A percentile compares a stretch with the other conserved stretches of the same genome.
Evolutionary conservation across 2,888 invertebrate species (phyloP).

Genomic region (Leucozona laternaria): DNA sequence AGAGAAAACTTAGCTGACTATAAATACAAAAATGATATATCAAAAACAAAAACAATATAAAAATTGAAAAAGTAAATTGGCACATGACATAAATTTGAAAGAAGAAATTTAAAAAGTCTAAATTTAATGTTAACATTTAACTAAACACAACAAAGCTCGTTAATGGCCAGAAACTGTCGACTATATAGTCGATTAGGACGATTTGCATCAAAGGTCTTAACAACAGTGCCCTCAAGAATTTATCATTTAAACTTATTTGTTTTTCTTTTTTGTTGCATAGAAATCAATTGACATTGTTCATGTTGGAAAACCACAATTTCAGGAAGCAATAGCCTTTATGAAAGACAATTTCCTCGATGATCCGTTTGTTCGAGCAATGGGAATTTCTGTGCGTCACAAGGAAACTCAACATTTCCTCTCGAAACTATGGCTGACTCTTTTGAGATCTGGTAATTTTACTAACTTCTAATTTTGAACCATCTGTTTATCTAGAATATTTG

Average conservation of each 20-base stretch:
- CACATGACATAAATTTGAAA: neutral
- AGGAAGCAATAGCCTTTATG: constrained; percentile 52
- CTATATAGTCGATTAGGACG: neutral
- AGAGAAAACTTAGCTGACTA: neutral
- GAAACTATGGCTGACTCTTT: constrained; percentile 50
- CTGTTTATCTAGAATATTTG: too few relatives aligned
- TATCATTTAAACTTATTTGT: neutral
- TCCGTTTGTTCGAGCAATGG: constrained; percentile 58
- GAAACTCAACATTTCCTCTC: constrained; percentile 59
- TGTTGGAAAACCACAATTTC: constrained; percentile 25
- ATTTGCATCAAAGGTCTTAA: neutral
- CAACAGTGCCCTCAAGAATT: neutral
- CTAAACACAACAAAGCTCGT: neutral
- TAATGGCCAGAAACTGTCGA: neutral
- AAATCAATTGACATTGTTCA: constrained; percentile 42
- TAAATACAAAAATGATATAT: neutral
- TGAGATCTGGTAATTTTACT: constrained; percentile 46
- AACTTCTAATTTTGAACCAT: too few relatives aligned
- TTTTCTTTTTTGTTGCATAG: neutral
- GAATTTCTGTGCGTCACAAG: constrained; percentile 26
- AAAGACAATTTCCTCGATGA: constrained; percentile 48
- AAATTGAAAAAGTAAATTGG: neutral
- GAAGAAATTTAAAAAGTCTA: neutral
- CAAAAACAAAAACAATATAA: neutral
- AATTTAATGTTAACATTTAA: neutral